A percentile compares a stretch with the other conserved stretches of the same genome.
Conservation (phyloP, 64 coral and sea anemone genomes). For the Stichodactyla helianthus region DNA sequence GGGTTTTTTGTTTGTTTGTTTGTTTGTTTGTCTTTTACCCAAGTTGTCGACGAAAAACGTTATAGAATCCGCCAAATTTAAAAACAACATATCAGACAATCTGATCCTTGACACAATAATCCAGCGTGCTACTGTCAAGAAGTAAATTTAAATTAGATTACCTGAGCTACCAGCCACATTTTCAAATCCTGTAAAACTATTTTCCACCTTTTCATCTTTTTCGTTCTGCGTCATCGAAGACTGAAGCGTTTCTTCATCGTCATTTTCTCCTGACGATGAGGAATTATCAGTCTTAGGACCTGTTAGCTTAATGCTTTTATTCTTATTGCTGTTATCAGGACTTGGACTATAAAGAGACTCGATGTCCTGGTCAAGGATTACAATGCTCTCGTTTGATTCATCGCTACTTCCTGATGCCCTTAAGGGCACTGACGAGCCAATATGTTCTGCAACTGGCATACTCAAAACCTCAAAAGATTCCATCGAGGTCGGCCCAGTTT, state of each 20-base stretch:
- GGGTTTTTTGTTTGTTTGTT: no score
- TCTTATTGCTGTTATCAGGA: background rate
- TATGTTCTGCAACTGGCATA: background rate
- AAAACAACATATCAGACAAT: no score
- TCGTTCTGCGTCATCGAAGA: background rate
- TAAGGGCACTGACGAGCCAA: background rate
- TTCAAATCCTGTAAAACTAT: background rate
- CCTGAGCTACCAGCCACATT: background rate
- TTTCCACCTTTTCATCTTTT: no score
- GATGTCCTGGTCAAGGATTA: background rate
- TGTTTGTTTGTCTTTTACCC: no score
- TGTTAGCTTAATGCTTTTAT: background rate
- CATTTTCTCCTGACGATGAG: no score
- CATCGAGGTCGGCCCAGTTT: background rate
- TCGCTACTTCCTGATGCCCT: background rate
- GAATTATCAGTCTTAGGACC: background rate
- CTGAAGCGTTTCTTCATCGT: no score
- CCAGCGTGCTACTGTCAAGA: no score
- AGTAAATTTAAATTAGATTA: background rate
- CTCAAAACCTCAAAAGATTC: background rate
- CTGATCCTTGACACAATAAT: no score
- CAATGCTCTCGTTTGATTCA: background rate
- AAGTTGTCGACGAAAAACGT: no score
- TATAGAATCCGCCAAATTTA: no score
- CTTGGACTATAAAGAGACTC: background rate